These are phyloP conservation scores for Chiridota heheva DNA, from an alignment of 35 echinoderm and acorn worm species.

Conservation along the genomic window DNA sequence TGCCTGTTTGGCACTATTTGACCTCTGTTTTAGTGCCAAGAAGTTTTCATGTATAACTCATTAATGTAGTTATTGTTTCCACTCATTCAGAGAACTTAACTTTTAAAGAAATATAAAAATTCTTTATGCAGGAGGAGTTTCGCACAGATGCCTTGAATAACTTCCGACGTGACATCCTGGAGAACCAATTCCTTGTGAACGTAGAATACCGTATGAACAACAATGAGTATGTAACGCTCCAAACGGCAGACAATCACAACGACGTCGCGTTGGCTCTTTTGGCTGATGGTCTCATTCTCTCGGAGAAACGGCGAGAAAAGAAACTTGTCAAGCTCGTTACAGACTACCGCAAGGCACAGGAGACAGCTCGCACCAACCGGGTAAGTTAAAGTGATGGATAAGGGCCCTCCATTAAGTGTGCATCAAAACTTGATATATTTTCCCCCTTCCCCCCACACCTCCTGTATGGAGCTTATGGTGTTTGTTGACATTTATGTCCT, in stretches of 20 bases:
- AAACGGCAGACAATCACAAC: conserved; percentile 59
- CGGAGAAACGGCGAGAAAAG: conserved; percentile 82
- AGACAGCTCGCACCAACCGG: conserved; percentile 61
- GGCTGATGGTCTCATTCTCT: conserved; percentile 75
- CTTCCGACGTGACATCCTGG: conserved; percentile 51
- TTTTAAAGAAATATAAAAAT: background rate
- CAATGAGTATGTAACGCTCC: conserved; percentile 75
- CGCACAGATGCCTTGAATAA: conserved; percentile 67
- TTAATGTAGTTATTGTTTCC: background rate
- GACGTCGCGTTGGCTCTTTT: conserved; percentile 67
- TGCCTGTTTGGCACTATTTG: background rate
- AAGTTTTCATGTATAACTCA: background rate
- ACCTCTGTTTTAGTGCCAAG: background rate
- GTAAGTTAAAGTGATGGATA: conserved; percentile 43
- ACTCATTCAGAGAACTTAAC: background rate
- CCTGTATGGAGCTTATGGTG: too few species aligned
- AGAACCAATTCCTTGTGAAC: conserved; percentile 80
- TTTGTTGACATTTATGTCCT: too few species aligned
- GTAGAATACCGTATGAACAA: conserved; percentile 68
- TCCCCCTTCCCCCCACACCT: too few species aligned
- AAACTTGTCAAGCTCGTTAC: conserved; percentile 74
- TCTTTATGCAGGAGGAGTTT: conserved; percentile 64
- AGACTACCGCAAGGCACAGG: conserved; percentile 78
- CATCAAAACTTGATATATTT: too few species aligned
- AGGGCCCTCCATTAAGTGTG: background rate